Percentiles rank a stretch among this genome's conserved stretches.
phyloP scores from a whole-genome alignment of 2,113 vertebrate genomes.

The Cebus imitator region DNA sequence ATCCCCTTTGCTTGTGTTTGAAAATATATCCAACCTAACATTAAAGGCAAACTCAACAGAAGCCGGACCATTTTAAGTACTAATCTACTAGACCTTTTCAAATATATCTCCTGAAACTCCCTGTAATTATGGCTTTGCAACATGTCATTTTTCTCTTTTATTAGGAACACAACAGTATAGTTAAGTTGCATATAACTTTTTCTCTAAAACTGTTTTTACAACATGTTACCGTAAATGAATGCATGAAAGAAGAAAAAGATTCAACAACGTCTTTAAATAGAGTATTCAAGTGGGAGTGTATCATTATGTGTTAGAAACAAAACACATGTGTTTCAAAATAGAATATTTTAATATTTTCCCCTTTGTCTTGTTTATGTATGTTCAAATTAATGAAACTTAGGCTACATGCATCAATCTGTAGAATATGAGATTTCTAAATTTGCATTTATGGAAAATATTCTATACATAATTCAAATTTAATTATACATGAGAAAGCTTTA shows the following conservation, averaged over 20 bases:
- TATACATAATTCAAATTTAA: background rate
- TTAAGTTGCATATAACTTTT: conserved; percentile 48
- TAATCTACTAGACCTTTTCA: conserved; percentile 60
- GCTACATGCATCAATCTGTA: background rate
- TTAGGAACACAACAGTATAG: conserved; percentile 71
- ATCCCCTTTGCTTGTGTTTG: background rate
- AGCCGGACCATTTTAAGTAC: conserved; percentile 65
- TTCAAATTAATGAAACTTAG: background rate
- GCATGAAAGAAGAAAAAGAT: conserved; percentile 34
- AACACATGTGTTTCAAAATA: background rate
- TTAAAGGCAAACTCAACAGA: conserved; percentile 64
- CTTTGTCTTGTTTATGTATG: background rate
- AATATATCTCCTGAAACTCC: conserved; percentile 61
- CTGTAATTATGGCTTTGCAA: conserved; percentile 74
- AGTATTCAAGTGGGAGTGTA: conserved; percentile 21
- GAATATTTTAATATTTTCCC: background rate
- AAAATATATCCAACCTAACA: conserved; percentile 62
- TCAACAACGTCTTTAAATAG: conserved; percentile 28
- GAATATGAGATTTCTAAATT: background rate
- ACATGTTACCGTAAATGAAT: conserved; percentile 51
- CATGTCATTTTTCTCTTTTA: conserved; percentile 74
- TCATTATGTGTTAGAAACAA: background rate
- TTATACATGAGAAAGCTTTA: background rate
- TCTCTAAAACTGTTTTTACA: conserved; percentile 43
- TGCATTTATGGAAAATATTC: background rate